These are phyloP conservation scores for Pseudomugil gertrudae DNA, from an alignment of 2,797 vertebrate species.

Conservation along the genomic window DNA sequence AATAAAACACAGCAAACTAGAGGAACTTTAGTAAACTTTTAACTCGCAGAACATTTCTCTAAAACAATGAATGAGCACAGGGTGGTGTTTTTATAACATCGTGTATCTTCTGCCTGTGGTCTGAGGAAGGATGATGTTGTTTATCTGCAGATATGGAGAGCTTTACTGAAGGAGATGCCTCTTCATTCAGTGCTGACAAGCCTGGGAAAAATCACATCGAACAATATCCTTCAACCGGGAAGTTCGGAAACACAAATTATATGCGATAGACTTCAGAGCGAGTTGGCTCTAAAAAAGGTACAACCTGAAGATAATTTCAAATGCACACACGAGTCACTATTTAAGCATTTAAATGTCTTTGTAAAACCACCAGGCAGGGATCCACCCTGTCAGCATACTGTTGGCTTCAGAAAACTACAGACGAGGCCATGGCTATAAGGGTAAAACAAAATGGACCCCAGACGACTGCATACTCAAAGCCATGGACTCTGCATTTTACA, in stretches of 20 bases:
- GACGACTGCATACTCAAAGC: conserved; percentile 87
- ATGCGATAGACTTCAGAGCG: conserved; percentile 90
- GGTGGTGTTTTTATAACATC: too few species aligned
- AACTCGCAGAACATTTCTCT: too few species aligned
- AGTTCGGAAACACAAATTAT: conserved; percentile 85
- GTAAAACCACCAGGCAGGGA: conserved; percentile 79
- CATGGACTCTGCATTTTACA: conserved; percentile 90
- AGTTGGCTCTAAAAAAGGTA: conserved; percentile 88
- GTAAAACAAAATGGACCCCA: conserved; percentile 90
- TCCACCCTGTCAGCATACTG: conserved; percentile 90
- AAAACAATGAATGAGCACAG: too few species aligned
- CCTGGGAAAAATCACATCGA: conserved; percentile 90
- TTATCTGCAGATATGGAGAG: conserved; percentile 86
- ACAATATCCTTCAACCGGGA: conserved; percentile 86
- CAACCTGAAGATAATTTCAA: neutral
- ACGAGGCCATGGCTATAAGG: conserved; percentile 87
- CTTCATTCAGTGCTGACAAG: conserved; percentile 84
- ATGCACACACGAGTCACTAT: neutral
- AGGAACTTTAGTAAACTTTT: too few species aligned
- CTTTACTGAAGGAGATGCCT: conserved; percentile 92
- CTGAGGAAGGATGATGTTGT: neutral
- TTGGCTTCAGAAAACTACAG: conserved; percentile 90
- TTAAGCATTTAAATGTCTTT: neutral
- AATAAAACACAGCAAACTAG: too few species aligned
- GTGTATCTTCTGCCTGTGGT: too few species aligned